Evolutionary conservation across 2,113 vertebrate species (phyloP).

Genomic region (Eleginops maclovinus): DNA sequence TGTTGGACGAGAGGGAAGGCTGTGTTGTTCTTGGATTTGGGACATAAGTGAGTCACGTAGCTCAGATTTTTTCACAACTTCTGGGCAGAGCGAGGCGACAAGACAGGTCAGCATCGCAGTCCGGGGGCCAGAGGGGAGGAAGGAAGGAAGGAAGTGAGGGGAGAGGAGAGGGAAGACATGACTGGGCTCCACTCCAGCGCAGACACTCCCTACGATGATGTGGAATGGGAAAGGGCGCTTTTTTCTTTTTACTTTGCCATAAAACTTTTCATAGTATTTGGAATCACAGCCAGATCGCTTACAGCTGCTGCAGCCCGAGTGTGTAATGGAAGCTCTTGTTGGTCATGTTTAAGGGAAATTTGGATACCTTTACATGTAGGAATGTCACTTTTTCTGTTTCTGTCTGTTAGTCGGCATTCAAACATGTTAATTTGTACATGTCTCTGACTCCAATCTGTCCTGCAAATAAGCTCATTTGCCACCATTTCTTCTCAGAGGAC

Average conservation of each 20-base stretch:
- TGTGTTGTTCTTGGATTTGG: slow-evolving; percentile 34
- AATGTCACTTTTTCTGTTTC: not conserved
- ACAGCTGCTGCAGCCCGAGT: slow-evolving; percentile 50
- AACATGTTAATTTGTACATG: slow-evolving; percentile 8
- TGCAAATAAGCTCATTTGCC: slow-evolving; percentile 20
- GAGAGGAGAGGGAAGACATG: slow-evolving; percentile 43
- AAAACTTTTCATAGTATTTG: slow-evolving; percentile 49
- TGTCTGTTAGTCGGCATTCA: slow-evolving; percentile 7
- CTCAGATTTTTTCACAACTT: slow-evolving; percentile 43
- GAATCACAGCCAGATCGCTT: slow-evolving; percentile 48
- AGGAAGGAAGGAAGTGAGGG: slow-evolving; percentile 45
- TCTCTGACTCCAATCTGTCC: not conserved
- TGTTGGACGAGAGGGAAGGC: slow-evolving; percentile 6
- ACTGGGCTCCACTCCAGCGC: slow-evolving; percentile 55
- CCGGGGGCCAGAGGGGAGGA: slow-evolving; percentile 16
- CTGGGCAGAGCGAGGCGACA: slow-evolving; percentile 42
- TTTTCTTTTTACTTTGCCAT: slow-evolving; percentile 59
- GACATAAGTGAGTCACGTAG: slow-evolving; percentile 1
- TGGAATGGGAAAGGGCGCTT: slow-evolving; percentile 52
- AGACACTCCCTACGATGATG: slow-evolving; percentile 69
- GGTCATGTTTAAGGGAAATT: not conserved
- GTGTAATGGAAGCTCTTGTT: slow-evolving; percentile 28
- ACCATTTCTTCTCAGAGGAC: not conserved
- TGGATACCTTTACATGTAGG: slow-evolving; percentile 28
- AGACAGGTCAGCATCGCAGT: slow-evolving; percentile 46